Evolutionary conservation across 2,888 invertebrate genomes (phyloP).

Genomic region (Cheilosia soror): DNA sequence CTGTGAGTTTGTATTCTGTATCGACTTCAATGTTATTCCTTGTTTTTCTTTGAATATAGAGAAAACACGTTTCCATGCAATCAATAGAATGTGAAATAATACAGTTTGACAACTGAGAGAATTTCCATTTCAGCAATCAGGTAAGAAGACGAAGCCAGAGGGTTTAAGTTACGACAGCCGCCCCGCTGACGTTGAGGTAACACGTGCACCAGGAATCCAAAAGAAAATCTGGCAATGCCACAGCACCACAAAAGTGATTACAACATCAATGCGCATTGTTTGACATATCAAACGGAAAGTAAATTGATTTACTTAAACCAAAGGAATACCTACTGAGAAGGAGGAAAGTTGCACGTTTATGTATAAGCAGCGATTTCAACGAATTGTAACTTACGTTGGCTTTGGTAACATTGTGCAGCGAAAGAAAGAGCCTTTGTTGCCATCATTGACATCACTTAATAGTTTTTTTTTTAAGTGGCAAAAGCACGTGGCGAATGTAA

Average conservation of each 20-base stretch:
- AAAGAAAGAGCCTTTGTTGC: too few species aligned
- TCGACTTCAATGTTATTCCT: conserved; percentile 16
- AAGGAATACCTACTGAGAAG: not conserved
- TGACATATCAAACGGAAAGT: not conserved
- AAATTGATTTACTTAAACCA: not conserved
- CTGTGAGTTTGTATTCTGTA: conserved; percentile 12
- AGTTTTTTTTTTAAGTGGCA: too few species aligned
- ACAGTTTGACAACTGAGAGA: not conserved
- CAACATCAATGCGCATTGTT: not conserved
- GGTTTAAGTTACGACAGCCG: conserved; percentile 1
- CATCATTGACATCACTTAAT: too few species aligned
- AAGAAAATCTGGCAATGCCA: not conserved
- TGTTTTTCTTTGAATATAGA: conserved; percentile 11
- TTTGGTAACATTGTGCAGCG: too few species aligned
- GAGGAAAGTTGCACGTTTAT: not conserved
- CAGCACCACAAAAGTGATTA: not conserved
- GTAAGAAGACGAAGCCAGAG: conserved; percentile 12
- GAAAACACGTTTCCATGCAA: conserved; percentile 33
- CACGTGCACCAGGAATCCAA: conserved; percentile 16
- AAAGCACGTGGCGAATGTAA: too few species aligned
- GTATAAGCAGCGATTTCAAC: too few species aligned
- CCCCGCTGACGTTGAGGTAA: not conserved
- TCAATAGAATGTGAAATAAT: conserved; percentile 33
- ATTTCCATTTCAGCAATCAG: not conserved
- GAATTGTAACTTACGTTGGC: too few species aligned